Evolutionary conservation across 2,888 invertebrate species (phyloP), one percentile per base, ranked within the genome.

Genomic region (Erebia ligea): DNA sequence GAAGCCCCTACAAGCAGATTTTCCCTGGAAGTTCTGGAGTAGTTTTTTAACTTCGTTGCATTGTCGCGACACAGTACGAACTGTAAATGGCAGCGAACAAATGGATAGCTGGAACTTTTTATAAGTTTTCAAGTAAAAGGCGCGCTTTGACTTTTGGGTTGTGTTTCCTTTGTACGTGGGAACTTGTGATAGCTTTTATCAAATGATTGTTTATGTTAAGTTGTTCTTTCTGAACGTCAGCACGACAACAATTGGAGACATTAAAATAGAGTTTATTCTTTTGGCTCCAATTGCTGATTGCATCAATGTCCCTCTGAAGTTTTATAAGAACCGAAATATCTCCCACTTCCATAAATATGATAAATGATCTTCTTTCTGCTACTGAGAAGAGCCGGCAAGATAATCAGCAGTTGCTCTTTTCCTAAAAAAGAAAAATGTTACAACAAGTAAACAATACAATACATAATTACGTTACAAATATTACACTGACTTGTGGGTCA

Each of bases 1-100:
- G 77, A 76, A 81, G 75, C 75, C 75, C 74, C 77, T 71, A 76
- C 76, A 75, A 67, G 59, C 67, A 73, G 75, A 76, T 76, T 78
- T 78, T 76, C 77, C 75, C 76, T 71, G 67, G 67, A 78, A 78
- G 70, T 77, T 73, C 69, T 68, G 54, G 73, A 75, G 75, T 75
- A 70, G 66, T 58, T 70, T 77, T 77, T 75, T 74, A 78, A 79
- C 76, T 76, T 68, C 50, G 70, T 74, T 68, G 72, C 73, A 75
- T 73, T 74, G 74, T 76, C 70, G 70, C 69, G 69, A 74, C 59
- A 74, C 70, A 72, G 73, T 70, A 68, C 65, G 70, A 68, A 74
- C 68, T 72, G 73, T 73, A 69, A 74, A 68, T 67, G 68, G 61
- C 69, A 68, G 72, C 63, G 68, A 67, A 70, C 72, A 75, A 73